phyloP scores from a whole-genome alignment of 2,797 vertebrate genomes.

The Enteromius argenteus region DNA sequence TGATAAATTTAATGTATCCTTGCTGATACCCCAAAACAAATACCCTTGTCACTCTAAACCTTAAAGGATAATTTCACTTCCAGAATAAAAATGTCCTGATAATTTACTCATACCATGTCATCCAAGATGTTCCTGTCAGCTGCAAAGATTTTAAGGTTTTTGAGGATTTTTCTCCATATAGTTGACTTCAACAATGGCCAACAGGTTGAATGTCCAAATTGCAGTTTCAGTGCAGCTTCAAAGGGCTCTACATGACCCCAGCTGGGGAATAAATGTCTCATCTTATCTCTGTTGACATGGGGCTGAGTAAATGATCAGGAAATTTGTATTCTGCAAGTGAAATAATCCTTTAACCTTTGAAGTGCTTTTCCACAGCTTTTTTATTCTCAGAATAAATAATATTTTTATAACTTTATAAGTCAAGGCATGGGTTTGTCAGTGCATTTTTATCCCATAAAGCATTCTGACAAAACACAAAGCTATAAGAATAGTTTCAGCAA shows the following conservation, averaged over 20 bases:
- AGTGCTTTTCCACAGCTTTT: not conserved
- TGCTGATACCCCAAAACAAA: not conserved
- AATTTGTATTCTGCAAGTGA: not conserved
- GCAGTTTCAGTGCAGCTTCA: not conserved
- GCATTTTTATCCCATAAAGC: not conserved
- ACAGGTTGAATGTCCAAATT: not conserved
- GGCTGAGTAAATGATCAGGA: not conserved
- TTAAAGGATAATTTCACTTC: not conserved
- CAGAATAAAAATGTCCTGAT: not conserved
- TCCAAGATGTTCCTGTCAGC: not conserved
- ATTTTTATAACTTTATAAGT: not conserved
- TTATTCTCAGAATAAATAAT: not conserved
- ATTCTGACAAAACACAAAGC: slow-evolving; percentile 24
- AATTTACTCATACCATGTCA: not conserved
- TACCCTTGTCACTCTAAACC: not conserved
- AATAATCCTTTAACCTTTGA: not conserved
- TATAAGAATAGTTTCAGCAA: slow-evolving; percentile 36
- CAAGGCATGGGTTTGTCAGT: not conserved
- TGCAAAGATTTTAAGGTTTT: not conserved
- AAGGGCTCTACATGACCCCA: not conserved
- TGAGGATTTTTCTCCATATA: not conserved
- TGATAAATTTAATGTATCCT: not conserved
- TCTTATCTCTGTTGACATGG: not conserved
- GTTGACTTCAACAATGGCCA: not conserved
- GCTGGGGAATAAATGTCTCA: not conserved